Conservation (phyloP, 2,797 vertebrate genomes). For the Enteromius paludinosus region DNA sequence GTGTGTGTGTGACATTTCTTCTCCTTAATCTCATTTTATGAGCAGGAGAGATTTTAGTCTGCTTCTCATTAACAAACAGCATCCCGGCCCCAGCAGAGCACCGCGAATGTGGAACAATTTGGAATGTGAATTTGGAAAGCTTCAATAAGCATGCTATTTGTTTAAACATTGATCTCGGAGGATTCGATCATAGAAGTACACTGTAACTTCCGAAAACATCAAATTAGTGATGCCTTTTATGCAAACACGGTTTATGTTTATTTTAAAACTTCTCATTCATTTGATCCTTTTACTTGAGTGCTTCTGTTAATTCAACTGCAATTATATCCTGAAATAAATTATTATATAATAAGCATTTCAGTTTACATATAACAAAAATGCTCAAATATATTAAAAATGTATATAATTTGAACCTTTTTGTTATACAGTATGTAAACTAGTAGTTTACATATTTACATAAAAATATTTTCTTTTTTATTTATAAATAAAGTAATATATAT, state of each 20-base stretch:
- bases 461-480: not conserved
- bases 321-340: not conserved
- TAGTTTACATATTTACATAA: not conserved
- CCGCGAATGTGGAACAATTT: constrained; percentile 47
- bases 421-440: too few species aligned
- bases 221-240: not conserved
- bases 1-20: constrained; percentile 45
- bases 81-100: constrained; percentile 54
- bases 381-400: not conserved
- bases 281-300: not conserved
- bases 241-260: not conserved
- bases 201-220: constrained; percentile 49
- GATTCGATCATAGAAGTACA: constrained; percentile 56
- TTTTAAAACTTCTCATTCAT: not conserved
- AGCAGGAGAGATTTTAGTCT: constrained; percentile 43
- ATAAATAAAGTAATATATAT: not conserved
- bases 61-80: constrained; percentile 64
- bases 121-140: constrained; percentile 54
- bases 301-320: not conserved
- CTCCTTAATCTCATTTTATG: constrained; percentile 57
- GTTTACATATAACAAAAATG: not conserved
- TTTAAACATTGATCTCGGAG: constrained; percentile 57
- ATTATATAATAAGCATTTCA: not conserved
- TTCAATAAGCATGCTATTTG: constrained; percentile 59
- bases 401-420: not conserved